A percentile compares a stretch with the other conserved stretches of the same genome.
These are phyloP conservation scores for Zosterops pallidus DNA, from an alignment of 2,113 vertebrate species.

Conservation along the genomic window DNA sequence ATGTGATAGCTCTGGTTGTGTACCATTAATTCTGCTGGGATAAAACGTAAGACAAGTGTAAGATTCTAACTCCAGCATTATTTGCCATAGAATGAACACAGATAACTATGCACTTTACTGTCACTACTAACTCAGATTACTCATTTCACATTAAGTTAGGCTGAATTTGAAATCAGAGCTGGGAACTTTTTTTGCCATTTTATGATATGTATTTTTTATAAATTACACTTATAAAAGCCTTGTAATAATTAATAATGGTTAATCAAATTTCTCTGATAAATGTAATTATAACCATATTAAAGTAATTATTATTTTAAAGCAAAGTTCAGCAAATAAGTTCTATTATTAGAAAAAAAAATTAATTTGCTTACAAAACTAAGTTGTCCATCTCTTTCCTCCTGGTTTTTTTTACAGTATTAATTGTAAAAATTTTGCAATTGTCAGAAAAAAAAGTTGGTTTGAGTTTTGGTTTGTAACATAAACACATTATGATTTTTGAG, in stretches of 20 bases:
- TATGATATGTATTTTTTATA: neutral
- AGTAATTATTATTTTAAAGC: neutral
- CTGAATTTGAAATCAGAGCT: neutral
- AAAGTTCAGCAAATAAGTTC: neutral
- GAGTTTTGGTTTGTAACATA: neutral
- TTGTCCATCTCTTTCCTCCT: neutral
- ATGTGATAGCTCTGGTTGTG: fast-evolving
- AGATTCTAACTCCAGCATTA: neutral
- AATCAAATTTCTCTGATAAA: neutral
- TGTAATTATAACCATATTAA: neutral
- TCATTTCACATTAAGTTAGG: neutral
- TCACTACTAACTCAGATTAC: neutral
- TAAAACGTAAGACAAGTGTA: neutral
- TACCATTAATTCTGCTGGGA: neutral
- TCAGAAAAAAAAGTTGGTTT: neutral
- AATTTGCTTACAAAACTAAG: neutral
- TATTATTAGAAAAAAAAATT: neutral
- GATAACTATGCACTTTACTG: neutral
- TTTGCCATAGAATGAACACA: neutral
- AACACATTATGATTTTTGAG: neutral
- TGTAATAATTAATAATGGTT: neutral
- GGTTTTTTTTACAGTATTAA: neutral
- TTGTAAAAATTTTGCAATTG: neutral
- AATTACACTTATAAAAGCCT: neutral
- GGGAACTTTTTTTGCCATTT: neutral